Base-by-base conservation (phyloP, 2,797 vertebrate genomes). In the Enteromius trimaculatus region DNA sequence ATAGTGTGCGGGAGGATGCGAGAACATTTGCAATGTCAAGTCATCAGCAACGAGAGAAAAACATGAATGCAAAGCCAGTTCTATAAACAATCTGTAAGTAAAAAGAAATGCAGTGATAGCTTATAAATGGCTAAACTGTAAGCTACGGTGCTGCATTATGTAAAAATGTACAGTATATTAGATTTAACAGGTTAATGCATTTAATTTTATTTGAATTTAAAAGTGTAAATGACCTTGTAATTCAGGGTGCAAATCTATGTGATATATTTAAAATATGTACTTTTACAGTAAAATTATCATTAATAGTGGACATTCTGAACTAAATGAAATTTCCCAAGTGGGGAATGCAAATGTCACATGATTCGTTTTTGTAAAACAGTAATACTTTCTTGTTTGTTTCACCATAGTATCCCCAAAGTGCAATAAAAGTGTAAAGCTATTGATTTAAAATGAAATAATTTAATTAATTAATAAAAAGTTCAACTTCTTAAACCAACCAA, bases 11-110 rank as follows among this genome's bases (percentile, higher is more conserved):
- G 9, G 74, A 69, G 3, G 86, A 3, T 77, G 44, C 86, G 9
- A 87, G 79, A 11, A 86, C 84, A 44, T 17, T 86, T 14, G 74
- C 84, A 3, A 58, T 88, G 64, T 82, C 84, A 76, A 88, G 80
- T 79, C 79, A 78, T 1, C 53, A 79, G 23, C 76, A 86, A 29
- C 68, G 72, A 13, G 79, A 82, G 44, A 88, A 78, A 39, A 86
- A 86, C 21, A 80, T 76, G 23, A 81, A 81, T 79, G 23, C 86
- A 75, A 37, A 17, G 14, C 29, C 4, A 39, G 44, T 42, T 7
- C 13, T 34, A 26, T n/a, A 64, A 34, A 79, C 8, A 53, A 51
- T 51, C 5, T 51, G 49, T 51, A 51, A 10, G n/a, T 47, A 47
- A 70, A 44, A 47, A 51, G 3, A 53, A 49, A 19, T 17, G 16